These are phyloP conservation scores for Eciton burchellii DNA, from an alignment of 1,140 invertebrate species.

Conservation along the genomic window DNA sequence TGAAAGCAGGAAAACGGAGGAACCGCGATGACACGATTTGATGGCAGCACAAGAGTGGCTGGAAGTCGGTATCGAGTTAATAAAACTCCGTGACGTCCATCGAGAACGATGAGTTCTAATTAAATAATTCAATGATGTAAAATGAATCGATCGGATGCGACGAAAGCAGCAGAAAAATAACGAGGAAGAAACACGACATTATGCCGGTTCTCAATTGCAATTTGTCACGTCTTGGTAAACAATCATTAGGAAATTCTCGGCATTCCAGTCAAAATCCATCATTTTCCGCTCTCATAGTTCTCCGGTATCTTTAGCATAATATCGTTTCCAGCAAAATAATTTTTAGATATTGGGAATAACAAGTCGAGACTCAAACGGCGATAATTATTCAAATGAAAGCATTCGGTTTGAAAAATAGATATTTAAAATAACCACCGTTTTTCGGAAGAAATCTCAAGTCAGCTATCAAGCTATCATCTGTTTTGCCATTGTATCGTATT, in stretches of 20 bases:
- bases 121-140: slow-evolving; percentile 57
- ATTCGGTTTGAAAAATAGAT: background rate
- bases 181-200: background rate
- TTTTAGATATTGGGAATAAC: background rate
- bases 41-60: slow-evolving; percentile 12
- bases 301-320: background rate
- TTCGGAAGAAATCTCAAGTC: background rate
- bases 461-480: background rate
- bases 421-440: too few species aligned
- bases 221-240: slow-evolving; percentile 56
- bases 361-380: background rate
- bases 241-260: slow-evolving; percentile 39
- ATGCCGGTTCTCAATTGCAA: slow-evolving; percentile 31
- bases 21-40: slow-evolving; percentile 24
- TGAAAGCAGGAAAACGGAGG: slow-evolving; percentile 28
- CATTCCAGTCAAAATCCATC: background rate
- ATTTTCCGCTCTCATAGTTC: background rate
- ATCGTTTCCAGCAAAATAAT: slow-evolving; percentile 14
- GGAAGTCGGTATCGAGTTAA: slow-evolving; percentile 47
- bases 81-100: slow-evolving; percentile 53
- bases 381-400: background rate
- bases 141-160: slow-evolving; percentile 47
- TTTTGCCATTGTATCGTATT: background rate
- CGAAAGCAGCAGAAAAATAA: slow-evolving; percentile 17
- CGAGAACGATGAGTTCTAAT: slow-evolving; percentile 59